Evolutionary conservation across 2,797 vertebrate species (phyloP), one percentile per base, ranked within the genome.

Genomic region (Lagorchestes hirsutus): DNA sequence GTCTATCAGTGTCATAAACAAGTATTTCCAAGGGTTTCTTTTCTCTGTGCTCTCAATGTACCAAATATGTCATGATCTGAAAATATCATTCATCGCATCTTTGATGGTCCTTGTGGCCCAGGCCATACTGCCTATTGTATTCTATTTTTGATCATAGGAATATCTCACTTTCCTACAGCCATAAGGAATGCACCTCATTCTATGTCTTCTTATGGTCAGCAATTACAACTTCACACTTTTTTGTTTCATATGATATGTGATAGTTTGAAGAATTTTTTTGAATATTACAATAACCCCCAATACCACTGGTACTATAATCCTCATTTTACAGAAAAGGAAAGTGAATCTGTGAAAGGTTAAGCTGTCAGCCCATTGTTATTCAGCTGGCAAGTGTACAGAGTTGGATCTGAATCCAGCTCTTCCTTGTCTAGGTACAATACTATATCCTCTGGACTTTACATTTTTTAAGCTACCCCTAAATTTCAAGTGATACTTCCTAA

Each of bases 51-150:
- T 2, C 67, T 82, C 40, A 46, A 82, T 46, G 24, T 82, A 46
- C 67, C 55, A 96, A 96, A 90, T 94, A 13, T 91, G 54, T 55
- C 27, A 92, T 52, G 40, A 52, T 31, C 55, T 96, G 92, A 95
- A 95, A 92, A 93, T 90, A 92, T 74, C 28, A 46, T n/a, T 82
- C 8, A 92, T 31, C 58, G 2, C 2, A 93, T 92, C 87, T 57
- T 40, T 90, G 95, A 74, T 16, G 2, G 40, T 82, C 18, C 67
- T 82, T 18, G 40, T 82, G 67, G 82, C 55, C 92, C 82, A 87
- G 40, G n/a, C 52, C 46, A 82, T 93, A 94, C 93, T 94, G 52
- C 4, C 95, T 91, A 93, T 96, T 91, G 56, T 96, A 57, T 96
- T 91, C 56, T 96, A 57, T 91, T 18, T 16, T 94, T 93, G 93